Evolutionary conservation across 2,888 invertebrate species (phyloP), one percentile per base, ranked within the genome.

Genomic region (Lasioglossum oenotherae): DNA sequence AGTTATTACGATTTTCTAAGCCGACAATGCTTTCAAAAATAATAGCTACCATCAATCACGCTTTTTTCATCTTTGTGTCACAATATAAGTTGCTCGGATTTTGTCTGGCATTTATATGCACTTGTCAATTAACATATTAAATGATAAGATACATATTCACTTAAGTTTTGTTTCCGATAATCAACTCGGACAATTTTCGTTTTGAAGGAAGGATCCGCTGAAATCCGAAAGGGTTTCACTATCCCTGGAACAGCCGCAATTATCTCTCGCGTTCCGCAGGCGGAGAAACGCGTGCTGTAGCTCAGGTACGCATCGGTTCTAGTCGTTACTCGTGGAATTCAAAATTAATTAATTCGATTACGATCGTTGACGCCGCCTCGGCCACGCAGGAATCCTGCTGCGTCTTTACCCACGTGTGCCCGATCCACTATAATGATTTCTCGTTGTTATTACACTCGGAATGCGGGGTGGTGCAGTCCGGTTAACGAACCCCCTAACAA

Each of bases 401-500:
- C n/a, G 72, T 44, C 31, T 41, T n/a, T 19, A 79, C 23, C 44
- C 46, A 38, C 72, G 72, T 71, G 31, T 44, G 49, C 49, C 14
- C 38, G 49, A 77, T 49, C 71, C 71, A 69, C 57, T 64, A 19
- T 67, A 64, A 64, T 77, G 69, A 74, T 84, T 74, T 69, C 75
- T 78, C 38, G 46, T 80, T 84, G 72, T 86, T 89, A 38, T 82
- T 81, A 74, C 41, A 27, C 57, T 35, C 12, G 82, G 72, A 72
- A 87, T 72, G 74, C 46, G 6, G 46, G 46, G 69, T 16, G 23
- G 38, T 10, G 38, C 41, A 10, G 64, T 14, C 23, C 73, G 86
- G 89, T 78, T 72, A 85, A 80, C 72, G 82, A 89, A 89, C 89
- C 64, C 74, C 73, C 64, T n/a, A 69, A 69, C 38, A 44, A 72